Base-by-base conservation (phyloP, 2,888 invertebrate genomes). In the Pharmacophagus antenor region DNA sequence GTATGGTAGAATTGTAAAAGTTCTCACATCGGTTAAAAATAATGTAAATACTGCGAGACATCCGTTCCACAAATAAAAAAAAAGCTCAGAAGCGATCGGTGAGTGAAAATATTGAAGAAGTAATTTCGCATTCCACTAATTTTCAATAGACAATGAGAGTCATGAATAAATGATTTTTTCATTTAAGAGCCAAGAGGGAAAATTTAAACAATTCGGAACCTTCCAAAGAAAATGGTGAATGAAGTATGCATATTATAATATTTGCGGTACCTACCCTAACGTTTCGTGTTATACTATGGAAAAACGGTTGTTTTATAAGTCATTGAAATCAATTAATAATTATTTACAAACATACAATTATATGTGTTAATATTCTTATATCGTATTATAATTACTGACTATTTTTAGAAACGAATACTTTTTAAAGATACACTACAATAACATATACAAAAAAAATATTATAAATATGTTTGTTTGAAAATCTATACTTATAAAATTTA, bases 101-200 rank as follows among this genome's bases (percentile, higher is more conserved):
- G 44, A 53, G 17, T 44, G 23, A 53, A 53, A 42, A 53, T 53
- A 44, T 53, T 53, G 25, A 44, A 53, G 44, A 53, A 53, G 25
- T 53, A 53, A 53, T 53, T 53, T 53, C 23, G 44, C 23, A 37
- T 23, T 53, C 44, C 53, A 53, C 44, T 53, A 53, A 42, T 18
- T 53, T 53, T 53, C 53, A 53, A 53, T 53, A 53, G 44, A 53
- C 53, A 53, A 44, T 44, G 53, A 44, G 18, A 44, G 44, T 42
- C 44, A 53, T 53, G 53, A 53, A 53, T 53, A 53, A 53, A 53
- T 53, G 53, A 53, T 53, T 53, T 53, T 53, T 53, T 53, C 53
- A 53, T 53, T 53, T 42, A 42, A 53, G 42, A 44, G 25, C 53
- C 42, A 53, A 53, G 53, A 53, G 53, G 44, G 53, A 44, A 25